Base-by-base conservation (phyloP, 2,888 invertebrate species). In the Cryptus armator region DNA sequence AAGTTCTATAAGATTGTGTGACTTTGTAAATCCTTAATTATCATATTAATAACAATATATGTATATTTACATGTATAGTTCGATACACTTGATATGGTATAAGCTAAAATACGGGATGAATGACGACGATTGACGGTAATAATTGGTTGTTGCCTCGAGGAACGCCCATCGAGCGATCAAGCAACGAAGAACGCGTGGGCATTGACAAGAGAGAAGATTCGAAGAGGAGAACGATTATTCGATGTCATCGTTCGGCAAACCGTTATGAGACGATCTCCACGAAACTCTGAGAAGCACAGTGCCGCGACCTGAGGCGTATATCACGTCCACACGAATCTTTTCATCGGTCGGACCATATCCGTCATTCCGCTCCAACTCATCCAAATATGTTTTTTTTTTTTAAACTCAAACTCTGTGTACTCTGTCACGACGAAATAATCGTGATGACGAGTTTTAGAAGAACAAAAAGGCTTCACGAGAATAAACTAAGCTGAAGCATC, bases 401-500 rank as follows among this genome's bases (percentile, higher is more conserved):
- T 56, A 56, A 19, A 1, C 48, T 29, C 46, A 24, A 10, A 51
- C 43, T 37, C 37, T 71, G 0, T 62, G 76, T 67, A 48, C 75
- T 19, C 32, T 43, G 43, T 71, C 46, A 43, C 72, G 72, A 80
- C 24, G 44, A 66, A 70, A 48, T 46, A 46, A 72, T 29, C n/a
- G 51, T 19, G 46, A 67, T 67, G 56, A 77, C 56, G 82, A 32
- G 67, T 46, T n/a, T 9, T 64, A 66, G 51, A 16, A 64, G 46
- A 76, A 64, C 19, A 19, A 56, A 56, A 56, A 56, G 16, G 75
- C 75, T 62, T 79, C 78, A 75, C 70, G 53, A 46, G 80, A 72
- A 84, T 51, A 84, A 77, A 82, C 72, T 56, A 79, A 78, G 62
- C 68, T 74, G 19, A 44, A 62, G 44, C 56, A 32, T 51, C n/a